Evolutionary conservation across 1,140 invertebrate genomes (phyloP), one percentile per base, ranked within the genome.

Genomic region (Heterodera schachtii): DNA sequence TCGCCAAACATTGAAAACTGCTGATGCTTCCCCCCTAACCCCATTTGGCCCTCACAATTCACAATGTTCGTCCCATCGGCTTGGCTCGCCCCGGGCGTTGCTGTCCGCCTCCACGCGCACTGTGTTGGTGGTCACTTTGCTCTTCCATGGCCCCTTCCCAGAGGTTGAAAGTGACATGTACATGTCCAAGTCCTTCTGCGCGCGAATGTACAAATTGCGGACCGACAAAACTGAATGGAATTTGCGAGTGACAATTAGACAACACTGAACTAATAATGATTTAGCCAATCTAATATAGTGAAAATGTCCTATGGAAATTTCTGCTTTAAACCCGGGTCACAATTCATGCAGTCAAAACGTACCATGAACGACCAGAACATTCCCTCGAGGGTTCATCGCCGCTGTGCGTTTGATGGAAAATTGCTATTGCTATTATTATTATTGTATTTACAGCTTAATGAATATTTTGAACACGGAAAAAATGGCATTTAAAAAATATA

Each of bases 21-120:
- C 31, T 31, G 31, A 31, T 31, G 31, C 31, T 31, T 31, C 31
- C 31, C 1, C 31, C 31, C 31, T 31, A 31, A 31, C 31, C 31
- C 31, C 31, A 31, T 31, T 31, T 31, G 31, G 31, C n/a, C 78
- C 86, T 78, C 74, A 85, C 86, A 87, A 87, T 85, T 87, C 84
- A n/a, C 87, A 81, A 67, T 84, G 78, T 44, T 87, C 84, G 71
- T 85, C 73, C 84, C 86, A 87, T 43, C 79, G n/a, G 73, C 74
- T 81, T n/a, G 21, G 9, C n/a, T 71, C 69, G 19, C 69, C 69
- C 11, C 57, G 57, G 13, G 57, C 57, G 8, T 70, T 49, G 67
- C 21, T 5, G 13, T 69, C 71, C 47, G 69, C n/a, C n/a, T 80
- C 73, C 43, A 82, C 13, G 2, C 73, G 67, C 31, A 64, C 31